Evolutionary conservation across 1,140 invertebrate genomes (phyloP).

Genomic region (Spodoptera litura): DNA sequence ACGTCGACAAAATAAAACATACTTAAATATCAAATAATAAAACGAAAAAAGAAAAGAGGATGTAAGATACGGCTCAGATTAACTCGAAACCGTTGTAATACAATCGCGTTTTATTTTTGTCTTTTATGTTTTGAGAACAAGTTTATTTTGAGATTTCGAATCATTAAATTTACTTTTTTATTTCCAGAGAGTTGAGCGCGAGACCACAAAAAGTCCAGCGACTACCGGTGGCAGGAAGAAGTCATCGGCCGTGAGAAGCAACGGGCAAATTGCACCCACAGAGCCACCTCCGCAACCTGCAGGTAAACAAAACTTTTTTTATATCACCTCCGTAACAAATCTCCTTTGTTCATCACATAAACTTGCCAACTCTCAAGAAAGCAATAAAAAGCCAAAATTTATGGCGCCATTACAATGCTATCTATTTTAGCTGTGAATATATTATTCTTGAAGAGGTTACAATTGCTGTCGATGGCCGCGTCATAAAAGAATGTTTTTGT

Average conservation of each 20-base stretch:
- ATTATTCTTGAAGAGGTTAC: constrained; percentile 36
- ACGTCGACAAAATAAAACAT: background rate
- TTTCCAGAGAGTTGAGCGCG: constrained; percentile 80
- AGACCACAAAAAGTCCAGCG: constrained; percentile 80
- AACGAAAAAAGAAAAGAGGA: background rate
- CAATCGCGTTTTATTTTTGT: constrained; percentile 31
- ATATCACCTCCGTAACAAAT: constrained; percentile 4
- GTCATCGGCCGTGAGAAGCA: constrained; percentile 69
- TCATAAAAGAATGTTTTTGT: constrained; percentile 38
- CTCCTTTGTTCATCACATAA: constrained; percentile 40
- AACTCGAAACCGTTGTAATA: constrained; percentile 15
- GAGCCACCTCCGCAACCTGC: constrained; percentile 71
- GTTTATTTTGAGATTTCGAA: constrained; percentile 8
- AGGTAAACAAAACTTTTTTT: constrained; percentile 64
- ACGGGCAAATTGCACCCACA: constrained; percentile 72
- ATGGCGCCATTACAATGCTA: constrained; percentile 29
- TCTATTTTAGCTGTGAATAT: constrained; percentile 30
- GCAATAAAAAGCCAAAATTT: constrained; percentile 45
- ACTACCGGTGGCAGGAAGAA: constrained; percentile 80
- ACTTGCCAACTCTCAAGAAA: constrained; percentile 31
- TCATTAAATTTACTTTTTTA: constrained; percentile 34
- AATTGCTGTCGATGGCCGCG: constrained; percentile 27
- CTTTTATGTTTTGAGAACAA: constrained; percentile 11
- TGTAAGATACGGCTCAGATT: constrained; percentile 5
- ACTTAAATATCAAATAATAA: background rate